Evolutionary conservation across 2,797 vertebrate genomes (phyloP).

Genomic region (Scomberomorus guttatus): DNA sequence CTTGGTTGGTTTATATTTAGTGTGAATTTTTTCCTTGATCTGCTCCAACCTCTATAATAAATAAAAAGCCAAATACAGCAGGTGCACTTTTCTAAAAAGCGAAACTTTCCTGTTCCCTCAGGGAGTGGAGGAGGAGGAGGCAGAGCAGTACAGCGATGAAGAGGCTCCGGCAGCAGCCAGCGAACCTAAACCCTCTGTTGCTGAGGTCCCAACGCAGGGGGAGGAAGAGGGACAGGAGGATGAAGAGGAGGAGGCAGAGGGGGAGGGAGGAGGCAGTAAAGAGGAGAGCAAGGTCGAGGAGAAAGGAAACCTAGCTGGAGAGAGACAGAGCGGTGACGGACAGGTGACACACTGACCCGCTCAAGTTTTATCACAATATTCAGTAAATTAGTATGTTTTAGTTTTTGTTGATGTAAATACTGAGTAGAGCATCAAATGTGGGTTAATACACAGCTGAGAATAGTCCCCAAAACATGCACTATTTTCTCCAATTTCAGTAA

Average conservation of each 20-base stretch:
- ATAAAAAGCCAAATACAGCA: background rate
- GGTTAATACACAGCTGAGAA: too few species aligned
- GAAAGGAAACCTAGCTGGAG: slow-evolving; percentile 91
- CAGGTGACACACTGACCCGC: slow-evolving; percentile 86
- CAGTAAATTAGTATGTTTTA: too few species aligned
- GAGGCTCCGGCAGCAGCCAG: slow-evolving; percentile 83
- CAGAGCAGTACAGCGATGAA: slow-evolving; percentile 89
- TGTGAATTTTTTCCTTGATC: too few species aligned
- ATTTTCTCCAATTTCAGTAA: too few species aligned
- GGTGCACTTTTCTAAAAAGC: background rate
- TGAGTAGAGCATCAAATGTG: too few species aligned
- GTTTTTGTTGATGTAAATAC: too few species aligned
- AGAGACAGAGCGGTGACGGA: slow-evolving; percentile 96
- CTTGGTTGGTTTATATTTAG: too few species aligned
- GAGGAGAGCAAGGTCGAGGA: slow-evolving; percentile 87
- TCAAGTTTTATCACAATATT: background rate
- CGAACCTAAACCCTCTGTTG: slow-evolving; percentile 81
- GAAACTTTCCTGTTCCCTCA: slow-evolving; percentile 51
- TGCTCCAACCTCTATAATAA: too few species aligned
- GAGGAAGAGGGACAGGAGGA: slow-evolving; percentile 84
- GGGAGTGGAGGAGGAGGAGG: slow-evolving; percentile 88
- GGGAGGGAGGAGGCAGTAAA: slow-evolving; percentile 77
- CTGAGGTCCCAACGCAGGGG: slow-evolving; percentile 73
- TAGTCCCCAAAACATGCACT: too few species aligned
- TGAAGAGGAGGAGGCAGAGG: slow-evolving; percentile 76